phyloP scores from a whole-genome alignment of 2,113 vertebrate genomes.

The Eleginops maclovinus region DNA sequence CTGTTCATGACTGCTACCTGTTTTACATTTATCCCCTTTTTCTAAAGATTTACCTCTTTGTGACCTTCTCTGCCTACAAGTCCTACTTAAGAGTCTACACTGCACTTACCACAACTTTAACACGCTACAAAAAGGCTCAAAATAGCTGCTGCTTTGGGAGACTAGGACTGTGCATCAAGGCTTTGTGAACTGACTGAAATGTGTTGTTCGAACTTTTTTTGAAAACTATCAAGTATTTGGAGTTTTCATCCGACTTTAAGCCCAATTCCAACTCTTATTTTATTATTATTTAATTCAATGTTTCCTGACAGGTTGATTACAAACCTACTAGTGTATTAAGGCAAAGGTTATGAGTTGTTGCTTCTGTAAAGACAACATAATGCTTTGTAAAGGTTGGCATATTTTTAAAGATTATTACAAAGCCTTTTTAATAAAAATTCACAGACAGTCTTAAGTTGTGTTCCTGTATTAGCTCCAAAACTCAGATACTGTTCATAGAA shows the following conservation, averaged over 20 bases:
- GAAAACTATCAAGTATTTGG: background rate
- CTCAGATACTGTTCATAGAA: background rate
- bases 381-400: conserved; percentile 16
- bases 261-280: background rate
- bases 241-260: background rate
- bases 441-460: background rate
- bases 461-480: background rate
- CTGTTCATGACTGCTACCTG: conserved; percentile 2
- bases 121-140: background rate
- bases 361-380: conserved; percentile 8
- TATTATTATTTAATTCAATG: background rate
- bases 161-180: background rate
- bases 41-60: background rate
- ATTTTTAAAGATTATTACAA: conserved; percentile 3
- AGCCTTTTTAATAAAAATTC: conserved; percentile 3
- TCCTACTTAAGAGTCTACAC: background rate
- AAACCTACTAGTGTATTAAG: background rate
- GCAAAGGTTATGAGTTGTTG: background rate
- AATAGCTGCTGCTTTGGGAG: conserved; percentile 26
- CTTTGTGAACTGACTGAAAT: background rate
- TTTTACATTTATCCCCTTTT: background rate
- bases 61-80: background rate
- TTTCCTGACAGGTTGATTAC: too few relatives aligned
- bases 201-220: too few relatives aligned
- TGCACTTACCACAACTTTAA: too few relatives aligned